These are phyloP conservation scores for Archivesica marissinica DNA, from an alignment of 1,140 invertebrate genomes.

Conservation along the genomic window DNA sequence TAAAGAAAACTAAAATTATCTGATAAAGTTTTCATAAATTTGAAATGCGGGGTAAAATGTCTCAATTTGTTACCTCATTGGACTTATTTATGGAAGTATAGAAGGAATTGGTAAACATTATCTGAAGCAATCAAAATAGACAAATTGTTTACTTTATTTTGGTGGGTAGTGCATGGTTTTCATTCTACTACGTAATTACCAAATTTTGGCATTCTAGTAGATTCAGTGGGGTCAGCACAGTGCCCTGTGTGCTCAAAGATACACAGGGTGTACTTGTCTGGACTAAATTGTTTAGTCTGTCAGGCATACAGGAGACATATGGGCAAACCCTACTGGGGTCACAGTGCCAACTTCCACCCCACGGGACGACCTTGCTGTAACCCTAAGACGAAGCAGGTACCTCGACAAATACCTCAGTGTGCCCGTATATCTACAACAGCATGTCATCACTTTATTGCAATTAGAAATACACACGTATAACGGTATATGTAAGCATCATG, in stretches of 20 bases:
- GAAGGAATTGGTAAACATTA: too few relatives aligned
- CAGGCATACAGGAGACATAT: slow-evolving; percentile 57
- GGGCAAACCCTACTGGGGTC: slow-evolving; percentile 66
- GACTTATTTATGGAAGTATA: too few relatives aligned
- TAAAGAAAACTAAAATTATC: background rate
- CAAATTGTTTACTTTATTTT: too few relatives aligned
- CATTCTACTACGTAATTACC: too few relatives aligned
- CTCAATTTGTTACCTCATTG: too few relatives aligned
- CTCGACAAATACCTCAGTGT: background rate
- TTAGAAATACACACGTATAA: slow-evolving; percentile 11
- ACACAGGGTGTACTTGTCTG: slow-evolving; percentile 8
- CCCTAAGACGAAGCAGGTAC: slow-evolving; percentile 17
- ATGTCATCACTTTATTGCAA: background rate
- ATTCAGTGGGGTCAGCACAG: background rate
- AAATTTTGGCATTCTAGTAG: too few relatives aligned
- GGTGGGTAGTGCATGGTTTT: too few relatives aligned
- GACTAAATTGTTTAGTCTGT: slow-evolving; percentile 57
- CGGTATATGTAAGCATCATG: too few relatives aligned
- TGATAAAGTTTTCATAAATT: too few relatives aligned
- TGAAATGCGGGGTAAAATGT: too few relatives aligned
- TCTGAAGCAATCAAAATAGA: too few relatives aligned
- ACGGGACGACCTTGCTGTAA: slow-evolving; percentile 39
- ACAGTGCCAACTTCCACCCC: slow-evolving; percentile 58
- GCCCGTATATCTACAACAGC: background rate
- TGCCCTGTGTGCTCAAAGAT: slow-evolving; percentile 35